Conservation (phyloP, 2,113 vertebrate species). For the Caloenas nicobarica region DNA sequence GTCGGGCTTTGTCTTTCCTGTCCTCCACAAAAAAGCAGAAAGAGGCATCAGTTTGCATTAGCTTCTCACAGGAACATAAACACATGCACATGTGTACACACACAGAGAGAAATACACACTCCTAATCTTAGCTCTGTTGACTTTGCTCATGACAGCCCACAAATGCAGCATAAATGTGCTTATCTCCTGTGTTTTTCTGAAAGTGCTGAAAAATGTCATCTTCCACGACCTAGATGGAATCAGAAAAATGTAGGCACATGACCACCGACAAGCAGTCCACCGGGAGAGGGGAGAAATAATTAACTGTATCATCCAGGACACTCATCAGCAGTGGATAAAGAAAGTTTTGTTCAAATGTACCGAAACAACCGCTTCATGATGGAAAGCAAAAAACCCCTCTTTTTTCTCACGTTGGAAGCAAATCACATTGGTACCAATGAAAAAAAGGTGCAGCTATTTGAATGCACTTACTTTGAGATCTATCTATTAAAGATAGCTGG, state of each 20-base stretch:
- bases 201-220: background rate
- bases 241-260: background rate
- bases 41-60: background rate
- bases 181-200: background rate
- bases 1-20: background rate
- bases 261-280: background rate
- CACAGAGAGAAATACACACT: background rate
- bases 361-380: background rate
- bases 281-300: background rate
- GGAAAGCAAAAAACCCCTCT: background rate
- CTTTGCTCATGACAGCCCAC: background rate
- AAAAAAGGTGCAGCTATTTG: background rate
- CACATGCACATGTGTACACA: background rate
- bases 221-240: background rate
- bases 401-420: background rate
- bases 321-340: background rate
- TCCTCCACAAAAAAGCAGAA: background rate
- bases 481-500: background rate
- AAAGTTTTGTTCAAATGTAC: background rate
- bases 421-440: background rate
- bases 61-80: background rate
- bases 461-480: background rate
- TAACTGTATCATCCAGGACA: background rate
- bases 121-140: background rate
- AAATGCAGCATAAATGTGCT: background rate